Base-by-base conservation (phyloP, 2,888 invertebrate species). In the Trimorus sp. region DNA sequence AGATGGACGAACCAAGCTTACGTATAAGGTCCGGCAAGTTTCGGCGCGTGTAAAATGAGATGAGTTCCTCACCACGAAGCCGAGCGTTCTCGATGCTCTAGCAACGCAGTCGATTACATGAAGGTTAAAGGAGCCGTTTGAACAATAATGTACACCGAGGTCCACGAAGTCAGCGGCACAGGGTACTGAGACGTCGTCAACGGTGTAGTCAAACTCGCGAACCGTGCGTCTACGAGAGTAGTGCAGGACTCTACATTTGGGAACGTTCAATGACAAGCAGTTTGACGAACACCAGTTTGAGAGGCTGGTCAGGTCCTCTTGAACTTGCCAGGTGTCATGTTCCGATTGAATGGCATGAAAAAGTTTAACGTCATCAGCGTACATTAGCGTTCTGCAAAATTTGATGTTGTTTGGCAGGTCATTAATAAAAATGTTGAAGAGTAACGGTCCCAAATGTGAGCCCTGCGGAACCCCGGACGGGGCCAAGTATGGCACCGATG, bases 381-480 rank as follows among this genome's bases (percentile, higher is more conserved):
- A 54, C 1, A 54, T 15, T 1, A 54, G 26, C 1, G 26, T 2
- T 1, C 7, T 8, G 26, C 54, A 26, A 36, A 26, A 36, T 26
- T 54, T 9, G 1, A 54, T 15, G 3, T 14, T 1, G 1, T 1
- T 2, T 2, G n/a, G 12, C 3, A 53, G 15, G 9, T 54, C 26
- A 8, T 54, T 54, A 26, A 54, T 54, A 54, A 54, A 54, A 1
- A 54, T 36, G 9, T 26, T 54, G 26, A 54, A 54, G 7, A 54
- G 26, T 14, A 54, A 7, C 0, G 54, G 54, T 6, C 54, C 54
- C 11, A 48, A n/a, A 12, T 37, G 53, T 2, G 54, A 62, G 11
- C 62, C 60, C 42, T 71, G 71, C 15, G 71, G 71, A 2, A 71
- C 53, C 0, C 71, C 60, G 7, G 54, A 60, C 12, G 60, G 38